Evolutionary conservation across 2,888 invertebrate genomes (phyloP).

Genomic region (Pheosia gnoma): DNA sequence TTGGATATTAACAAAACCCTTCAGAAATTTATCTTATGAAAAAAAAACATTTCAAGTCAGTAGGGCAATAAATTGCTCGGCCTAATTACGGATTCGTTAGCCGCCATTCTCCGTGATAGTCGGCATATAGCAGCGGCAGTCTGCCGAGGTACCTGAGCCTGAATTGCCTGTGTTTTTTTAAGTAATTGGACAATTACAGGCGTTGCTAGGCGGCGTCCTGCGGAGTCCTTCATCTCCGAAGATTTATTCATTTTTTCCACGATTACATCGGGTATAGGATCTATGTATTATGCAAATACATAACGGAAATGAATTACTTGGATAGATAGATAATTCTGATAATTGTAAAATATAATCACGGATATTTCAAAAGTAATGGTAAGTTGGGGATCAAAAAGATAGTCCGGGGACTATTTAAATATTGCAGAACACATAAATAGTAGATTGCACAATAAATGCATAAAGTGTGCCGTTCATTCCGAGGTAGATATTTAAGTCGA

Average conservation of each 20-base stretch:
- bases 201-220: constrained; percentile 23
- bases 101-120: constrained; percentile 20
- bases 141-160: constrained; percentile 14
- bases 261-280: background rate
- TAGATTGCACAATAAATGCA: too few species aligned
- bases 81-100: constrained; percentile 30
- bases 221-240: background rate
- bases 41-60: constrained; percentile 3
- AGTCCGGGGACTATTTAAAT: too few species aligned
- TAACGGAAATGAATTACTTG: too few species aligned
- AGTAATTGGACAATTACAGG: constrained; percentile 22
- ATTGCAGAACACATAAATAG: too few species aligned
- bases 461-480: too few species aligned
- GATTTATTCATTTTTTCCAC: background rate
- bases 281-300: too few species aligned
- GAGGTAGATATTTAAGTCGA: too few species aligned
- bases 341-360: too few species aligned
- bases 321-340: too few species aligned
- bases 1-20: background rate
- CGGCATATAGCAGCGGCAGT: constrained; percentile 8
- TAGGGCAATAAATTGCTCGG: constrained; percentile 19
- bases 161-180: constrained; percentile 17
- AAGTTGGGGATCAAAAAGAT: too few species aligned
- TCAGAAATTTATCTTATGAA: background rate
- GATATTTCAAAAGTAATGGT: too few species aligned